phyloP scores from a whole-genome alignment of 2,888 invertebrate species.

The Caenorhabditis angaria region DNA sequence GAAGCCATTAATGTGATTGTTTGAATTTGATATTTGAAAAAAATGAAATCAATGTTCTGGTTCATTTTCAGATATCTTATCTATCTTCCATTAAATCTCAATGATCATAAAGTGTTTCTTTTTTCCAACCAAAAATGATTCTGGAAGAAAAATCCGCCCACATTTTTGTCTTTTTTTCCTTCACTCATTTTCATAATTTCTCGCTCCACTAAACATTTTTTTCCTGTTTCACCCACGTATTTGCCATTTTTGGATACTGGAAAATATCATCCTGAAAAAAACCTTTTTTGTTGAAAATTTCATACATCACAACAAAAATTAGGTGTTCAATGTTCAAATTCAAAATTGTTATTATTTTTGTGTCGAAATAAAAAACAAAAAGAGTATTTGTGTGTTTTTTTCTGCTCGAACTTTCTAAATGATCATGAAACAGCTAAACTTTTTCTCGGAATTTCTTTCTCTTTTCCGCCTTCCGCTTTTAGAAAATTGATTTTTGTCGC shows the following conservation, averaged over 20 bases:
- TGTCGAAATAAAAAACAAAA: not conserved
- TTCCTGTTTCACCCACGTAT: conserved; percentile 6
- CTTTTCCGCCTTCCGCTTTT: not conserved
- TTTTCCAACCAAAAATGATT: not conserved
- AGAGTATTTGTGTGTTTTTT: not conserved
- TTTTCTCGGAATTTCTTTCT: no score
- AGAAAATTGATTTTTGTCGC: no score
- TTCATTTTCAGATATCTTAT: no score
- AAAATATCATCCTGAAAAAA: not conserved
- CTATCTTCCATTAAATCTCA: not conserved
- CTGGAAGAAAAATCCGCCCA: conserved; percentile 10
- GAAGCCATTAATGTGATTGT: no score
- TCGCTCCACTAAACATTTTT: not conserved
- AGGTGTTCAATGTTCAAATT: not conserved
- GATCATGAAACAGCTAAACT: not conserved
- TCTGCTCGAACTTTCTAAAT: not conserved
- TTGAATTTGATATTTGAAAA: no score
- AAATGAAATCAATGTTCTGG: no score
- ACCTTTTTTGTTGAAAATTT: not conserved
- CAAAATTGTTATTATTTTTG: not conserved
- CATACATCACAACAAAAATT: conserved; percentile 7
- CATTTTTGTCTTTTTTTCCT: conserved; percentile 14
- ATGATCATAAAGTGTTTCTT: not conserved
- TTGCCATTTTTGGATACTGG: not conserved
- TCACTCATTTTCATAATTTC: conserved; percentile 16